Percentiles rank a stretch among this genome's conserved stretches.
phyloP scores from a whole-genome alignment of 2,113 vertebrate species.

The Burhinus bistriatus region DNA sequence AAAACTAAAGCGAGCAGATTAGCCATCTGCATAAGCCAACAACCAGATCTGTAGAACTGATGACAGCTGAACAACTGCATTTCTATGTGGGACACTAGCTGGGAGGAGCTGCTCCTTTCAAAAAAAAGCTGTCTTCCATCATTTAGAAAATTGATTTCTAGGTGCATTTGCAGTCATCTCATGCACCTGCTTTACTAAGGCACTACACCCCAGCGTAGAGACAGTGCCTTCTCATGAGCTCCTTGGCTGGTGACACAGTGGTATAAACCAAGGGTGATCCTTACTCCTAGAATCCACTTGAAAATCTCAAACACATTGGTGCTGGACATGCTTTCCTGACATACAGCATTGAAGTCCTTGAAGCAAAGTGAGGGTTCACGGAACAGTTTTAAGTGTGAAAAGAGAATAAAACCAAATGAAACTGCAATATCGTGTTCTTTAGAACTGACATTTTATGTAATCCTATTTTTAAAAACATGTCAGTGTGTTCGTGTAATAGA shows the following conservation, averaged over 20 bases:
- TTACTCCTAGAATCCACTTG: background rate
- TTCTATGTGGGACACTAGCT: background rate
- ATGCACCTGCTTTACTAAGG: background rate
- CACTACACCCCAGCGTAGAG: background rate
- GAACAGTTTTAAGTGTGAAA: background rate
- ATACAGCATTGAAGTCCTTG: background rate
- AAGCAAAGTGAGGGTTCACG: background rate
- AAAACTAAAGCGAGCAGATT: background rate
- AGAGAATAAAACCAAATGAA: background rate
- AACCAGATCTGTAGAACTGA: background rate
- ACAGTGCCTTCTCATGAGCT: background rate
- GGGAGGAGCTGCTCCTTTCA: background rate
- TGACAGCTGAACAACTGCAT: background rate
- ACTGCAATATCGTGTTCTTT: background rate
- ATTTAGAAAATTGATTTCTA: background rate
- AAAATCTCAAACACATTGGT: background rate
- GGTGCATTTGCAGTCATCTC: background rate
- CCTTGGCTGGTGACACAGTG: background rate
- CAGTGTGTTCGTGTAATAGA: background rate
- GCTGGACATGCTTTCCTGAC: background rate
- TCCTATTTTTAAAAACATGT: background rate
- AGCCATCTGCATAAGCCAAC: background rate
- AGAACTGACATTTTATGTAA: background rate
- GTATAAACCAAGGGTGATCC: background rate
- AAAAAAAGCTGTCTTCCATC: background rate